Conservation (phyloP, 2,113 vertebrate genomes). For the Aviceda subcristata region DNA sequence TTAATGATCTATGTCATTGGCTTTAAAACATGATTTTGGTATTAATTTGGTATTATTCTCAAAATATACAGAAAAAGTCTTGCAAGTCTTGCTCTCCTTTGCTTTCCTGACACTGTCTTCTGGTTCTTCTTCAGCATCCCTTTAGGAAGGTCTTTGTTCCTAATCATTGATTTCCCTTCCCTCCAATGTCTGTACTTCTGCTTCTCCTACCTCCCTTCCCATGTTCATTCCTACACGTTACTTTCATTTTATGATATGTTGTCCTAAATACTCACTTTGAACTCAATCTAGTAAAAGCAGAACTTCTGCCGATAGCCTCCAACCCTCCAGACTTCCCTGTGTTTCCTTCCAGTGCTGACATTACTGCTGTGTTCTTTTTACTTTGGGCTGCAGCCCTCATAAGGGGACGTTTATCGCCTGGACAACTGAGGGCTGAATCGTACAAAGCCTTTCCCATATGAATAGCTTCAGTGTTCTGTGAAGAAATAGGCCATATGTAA, state of each 20-base stretch:
- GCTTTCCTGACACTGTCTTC: neutral
- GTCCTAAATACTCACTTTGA: neutral
- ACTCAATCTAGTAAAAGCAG: neutral
- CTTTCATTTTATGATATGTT: neutral
- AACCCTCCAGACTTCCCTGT: neutral
- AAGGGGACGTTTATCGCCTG: neutral
- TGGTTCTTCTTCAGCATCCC: neutral
- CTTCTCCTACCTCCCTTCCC: neutral
- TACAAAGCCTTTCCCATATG: neutral
- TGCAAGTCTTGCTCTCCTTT: neutral
- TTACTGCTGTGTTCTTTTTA: neutral
- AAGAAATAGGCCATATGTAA: slow-evolving; percentile 6
- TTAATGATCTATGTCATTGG: neutral
- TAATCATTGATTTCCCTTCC: neutral
- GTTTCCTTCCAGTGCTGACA: neutral
- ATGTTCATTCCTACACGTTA: neutral
- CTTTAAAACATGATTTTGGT: neutral
- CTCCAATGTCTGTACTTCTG: neutral
- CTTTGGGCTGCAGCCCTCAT: neutral
- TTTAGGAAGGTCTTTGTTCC: neutral
- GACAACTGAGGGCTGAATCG: neutral
- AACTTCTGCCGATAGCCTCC: neutral
- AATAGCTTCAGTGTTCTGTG: slow-evolving; percentile 27
- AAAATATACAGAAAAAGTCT: neutral
- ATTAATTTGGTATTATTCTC: neutral